phyloP scores from a whole-genome alignment of 2,888 invertebrate genomes.

The Altica lythri region DNA sequence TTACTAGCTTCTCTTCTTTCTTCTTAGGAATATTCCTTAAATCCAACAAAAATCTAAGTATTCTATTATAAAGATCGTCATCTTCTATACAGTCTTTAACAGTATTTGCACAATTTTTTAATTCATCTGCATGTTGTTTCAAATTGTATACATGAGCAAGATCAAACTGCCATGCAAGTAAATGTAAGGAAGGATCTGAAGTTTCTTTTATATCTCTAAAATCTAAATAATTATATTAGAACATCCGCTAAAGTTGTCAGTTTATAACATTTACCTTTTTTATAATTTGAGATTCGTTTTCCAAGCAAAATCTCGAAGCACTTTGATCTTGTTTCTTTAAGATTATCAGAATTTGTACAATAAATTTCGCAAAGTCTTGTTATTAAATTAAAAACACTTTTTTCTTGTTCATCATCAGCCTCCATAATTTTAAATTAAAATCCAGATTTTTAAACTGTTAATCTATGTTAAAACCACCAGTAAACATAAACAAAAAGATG shows the following conservation, averaged over 20 bases:
- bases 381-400: conserved; percentile 44
- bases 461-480: too few species aligned
- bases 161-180: conserved; percentile 51
- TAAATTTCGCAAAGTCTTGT: conserved; percentile 51
- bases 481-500: too few species aligned
- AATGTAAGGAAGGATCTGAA: conserved; percentile 47
- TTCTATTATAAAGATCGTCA: conserved; percentile 35
- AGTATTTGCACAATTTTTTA: conserved; percentile 41
- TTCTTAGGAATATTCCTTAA: conserved; percentile 43
- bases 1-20: conserved; percentile 40
- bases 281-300: conserved; percentile 32
- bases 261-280: conserved; percentile 34
- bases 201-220: conserved; percentile 42
- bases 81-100: conserved; percentile 37
- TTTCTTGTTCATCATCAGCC: conserved; percentile 13
- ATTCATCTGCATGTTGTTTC: conserved; percentile 43
- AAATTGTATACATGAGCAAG: conserved; percentile 46
- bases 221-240: too few species aligned
- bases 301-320: conserved; percentile 50
- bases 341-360: conserved; percentile 34
- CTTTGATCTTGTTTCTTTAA: conserved; percentile 46
- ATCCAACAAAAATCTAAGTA: conserved; percentile 44
- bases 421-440: conserved; percentile 29
- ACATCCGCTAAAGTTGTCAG: too few species aligned
- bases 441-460: too few species aligned